A percentile compares a stretch with the other conserved stretches of the same genome.
These are phyloP conservation scores for Mimas tiliae DNA, from an alignment of 2,888 invertebrate genomes.

Conservation along the genomic window DNA sequence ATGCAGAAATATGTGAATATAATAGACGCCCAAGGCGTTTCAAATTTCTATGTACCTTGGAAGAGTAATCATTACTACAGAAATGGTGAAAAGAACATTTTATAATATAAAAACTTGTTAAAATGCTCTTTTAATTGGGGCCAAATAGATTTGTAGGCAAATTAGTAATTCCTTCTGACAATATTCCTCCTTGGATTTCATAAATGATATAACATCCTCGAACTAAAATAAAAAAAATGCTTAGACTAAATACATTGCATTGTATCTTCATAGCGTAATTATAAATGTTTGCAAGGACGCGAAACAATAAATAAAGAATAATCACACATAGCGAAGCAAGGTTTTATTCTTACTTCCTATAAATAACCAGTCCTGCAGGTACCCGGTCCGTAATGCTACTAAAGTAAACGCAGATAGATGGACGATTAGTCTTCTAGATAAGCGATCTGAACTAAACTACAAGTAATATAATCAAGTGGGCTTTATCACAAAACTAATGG, in stretches of 20 bases:
- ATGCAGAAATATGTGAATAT: too few relatives aligned
- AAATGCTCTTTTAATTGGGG: neutral
- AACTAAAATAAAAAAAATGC: too few relatives aligned
- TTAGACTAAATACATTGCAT: too few relatives aligned
- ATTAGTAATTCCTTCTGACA: neutral
- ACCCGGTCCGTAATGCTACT: slow-evolving; percentile 59
- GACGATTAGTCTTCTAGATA: slow-evolving; percentile 68
- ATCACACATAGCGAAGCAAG: slow-evolving; percentile 58
- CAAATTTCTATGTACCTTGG: too few relatives aligned
- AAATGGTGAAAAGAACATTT: too few relatives aligned
- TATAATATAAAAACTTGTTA: too few relatives aligned
- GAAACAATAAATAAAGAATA: slow-evolving; percentile 61
- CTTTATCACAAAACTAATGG: slow-evolving; percentile 43
- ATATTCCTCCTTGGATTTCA: too few relatives aligned
- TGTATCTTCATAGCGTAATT: slow-evolving; percentile 1
- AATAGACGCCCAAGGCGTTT: too few relatives aligned
- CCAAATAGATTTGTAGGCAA: neutral
- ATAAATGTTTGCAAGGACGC: slow-evolving; percentile 26
- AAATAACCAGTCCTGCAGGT: slow-evolving; percentile 45
- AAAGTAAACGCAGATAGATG: slow-evolving; percentile 59
- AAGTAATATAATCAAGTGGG: slow-evolving; percentile 43
- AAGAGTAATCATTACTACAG: too few relatives aligned
- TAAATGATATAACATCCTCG: too few relatives aligned
- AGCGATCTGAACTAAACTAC: slow-evolving; percentile 53
- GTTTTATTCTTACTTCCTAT: slow-evolving; percentile 64